phyloP scores from a whole-genome alignment of 92 coral and sea anemone genomes.

The Metridium senile region DNA sequence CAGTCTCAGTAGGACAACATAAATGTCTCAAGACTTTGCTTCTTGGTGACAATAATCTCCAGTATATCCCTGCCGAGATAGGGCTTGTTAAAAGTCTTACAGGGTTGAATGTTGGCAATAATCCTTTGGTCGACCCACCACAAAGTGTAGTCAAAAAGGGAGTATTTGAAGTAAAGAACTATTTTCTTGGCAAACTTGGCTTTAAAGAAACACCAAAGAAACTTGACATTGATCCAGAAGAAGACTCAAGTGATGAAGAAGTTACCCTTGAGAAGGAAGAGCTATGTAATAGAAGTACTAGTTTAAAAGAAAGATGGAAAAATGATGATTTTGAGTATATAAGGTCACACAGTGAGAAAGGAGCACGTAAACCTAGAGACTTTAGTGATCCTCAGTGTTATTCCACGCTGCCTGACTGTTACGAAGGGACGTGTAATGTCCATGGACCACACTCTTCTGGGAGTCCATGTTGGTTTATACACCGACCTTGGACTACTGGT shows the following conservation, averaged over 20 bases:
- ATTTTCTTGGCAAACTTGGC: slow-evolving; percentile 56
- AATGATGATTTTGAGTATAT: neutral
- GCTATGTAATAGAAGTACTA: neutral
- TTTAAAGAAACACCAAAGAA: slow-evolving; percentile 14
- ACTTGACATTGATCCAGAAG: slow-evolving; percentile 18
- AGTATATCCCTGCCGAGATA: slow-evolving; percentile 56
- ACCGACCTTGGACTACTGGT: slow-evolving; percentile 77
- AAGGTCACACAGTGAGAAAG: slow-evolving; percentile 3
- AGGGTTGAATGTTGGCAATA: slow-evolving; percentile 61
- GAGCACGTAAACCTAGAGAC: neutral
- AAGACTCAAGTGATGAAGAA: slow-evolving; percentile 2
- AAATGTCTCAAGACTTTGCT: slow-evolving; percentile 51
- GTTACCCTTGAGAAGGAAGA: too few relatives aligned
- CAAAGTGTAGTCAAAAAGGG: slow-evolving; percentile 52
- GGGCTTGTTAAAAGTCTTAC: slow-evolving; percentile 50
- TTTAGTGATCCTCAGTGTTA: neutral
- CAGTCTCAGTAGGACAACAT: slow-evolving; percentile 48
- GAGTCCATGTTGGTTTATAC: slow-evolving; percentile 56
- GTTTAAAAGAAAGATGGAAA: neutral
- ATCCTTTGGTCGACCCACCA: slow-evolving; percentile 71
- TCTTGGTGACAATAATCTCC: slow-evolving; percentile 61
- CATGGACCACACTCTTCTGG: slow-evolving; percentile 40
- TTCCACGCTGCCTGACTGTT: neutral
- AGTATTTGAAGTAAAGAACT: slow-evolving; percentile 44
- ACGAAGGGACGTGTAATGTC: slow-evolving; percentile 6